phyloP scores from a whole-genome alignment of 2,113 vertebrate genomes.

The Eretmochelys imbricata region DNA sequence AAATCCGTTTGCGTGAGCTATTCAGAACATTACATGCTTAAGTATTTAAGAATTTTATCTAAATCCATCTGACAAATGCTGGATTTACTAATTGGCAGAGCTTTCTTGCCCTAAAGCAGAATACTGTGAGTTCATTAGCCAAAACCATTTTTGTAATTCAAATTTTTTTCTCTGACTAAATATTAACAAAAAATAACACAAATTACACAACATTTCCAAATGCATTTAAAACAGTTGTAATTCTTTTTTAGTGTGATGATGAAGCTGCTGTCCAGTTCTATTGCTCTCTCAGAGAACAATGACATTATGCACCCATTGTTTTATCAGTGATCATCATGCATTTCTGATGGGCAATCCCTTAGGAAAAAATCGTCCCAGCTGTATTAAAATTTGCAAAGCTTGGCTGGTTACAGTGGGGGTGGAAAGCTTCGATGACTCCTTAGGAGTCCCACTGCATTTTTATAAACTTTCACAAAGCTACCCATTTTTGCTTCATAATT shows the following conservation, averaged over 20 bases:
- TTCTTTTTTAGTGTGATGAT: not conserved
- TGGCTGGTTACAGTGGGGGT: not conserved
- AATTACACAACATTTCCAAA: not conserved
- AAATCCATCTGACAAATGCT: not conserved
- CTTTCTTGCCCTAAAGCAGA: not conserved
- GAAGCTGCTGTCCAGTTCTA: not conserved
- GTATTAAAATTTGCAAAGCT: not conserved
- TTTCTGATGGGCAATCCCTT: not conserved
- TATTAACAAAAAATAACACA: not conserved
- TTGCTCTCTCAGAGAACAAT: not conserved
- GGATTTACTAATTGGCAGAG: not conserved
- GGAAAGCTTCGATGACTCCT: not conserved
- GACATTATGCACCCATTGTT: not conserved
- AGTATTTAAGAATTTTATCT: not conserved
- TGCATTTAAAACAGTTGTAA: not conserved
- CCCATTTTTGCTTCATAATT: not conserved
- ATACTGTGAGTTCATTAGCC: accelerated
- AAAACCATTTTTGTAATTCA: not conserved
- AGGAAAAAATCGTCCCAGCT: not conserved
- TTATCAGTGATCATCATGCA: not conserved
- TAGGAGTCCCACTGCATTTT: not conserved
- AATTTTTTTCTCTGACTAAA: not conserved
- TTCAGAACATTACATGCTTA: not conserved
- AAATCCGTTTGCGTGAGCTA: not conserved
- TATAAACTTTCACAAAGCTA: not conserved